Evolutionary conservation across 2,888 invertebrate genomes (phyloP).

Genomic region (Candidula unifasciata): DNA sequence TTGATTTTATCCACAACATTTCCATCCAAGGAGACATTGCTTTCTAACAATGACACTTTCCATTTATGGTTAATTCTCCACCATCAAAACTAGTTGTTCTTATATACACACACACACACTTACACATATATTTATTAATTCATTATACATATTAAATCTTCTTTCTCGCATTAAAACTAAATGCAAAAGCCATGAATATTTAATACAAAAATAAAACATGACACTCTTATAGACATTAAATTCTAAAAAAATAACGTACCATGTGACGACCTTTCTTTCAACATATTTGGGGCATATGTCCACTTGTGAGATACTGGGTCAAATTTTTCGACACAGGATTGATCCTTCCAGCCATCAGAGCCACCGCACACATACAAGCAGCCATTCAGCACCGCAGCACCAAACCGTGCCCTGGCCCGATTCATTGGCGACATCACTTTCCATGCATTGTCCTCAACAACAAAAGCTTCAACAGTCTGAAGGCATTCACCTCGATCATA

Average conservation of each 20-base stretch:
- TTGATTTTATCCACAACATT: too few species aligned
- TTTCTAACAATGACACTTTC: too few species aligned
- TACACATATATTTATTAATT: too few species aligned
- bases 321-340: constrained; percentile 85
- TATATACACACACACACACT: too few species aligned
- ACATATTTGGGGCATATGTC: constrained; percentile 81
- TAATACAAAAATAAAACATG: not conserved
- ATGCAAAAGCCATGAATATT: not conserved
- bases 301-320: constrained; percentile 80
- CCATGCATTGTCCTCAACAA: constrained; percentile 86
- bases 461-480: constrained; percentile 86
- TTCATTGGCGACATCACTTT: constrained; percentile 84
- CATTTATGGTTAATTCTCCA: too few species aligned
- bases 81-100: too few species aligned
- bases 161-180: not conserved
- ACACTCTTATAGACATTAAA: too few species aligned
- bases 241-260: constrained; percentile 76
- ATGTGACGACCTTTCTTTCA: constrained; percentile 84
- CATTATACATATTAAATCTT: too few species aligned
- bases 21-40: too few species aligned
- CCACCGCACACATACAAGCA: constrained; percentile 87
- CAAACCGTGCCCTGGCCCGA: constrained; percentile 87
- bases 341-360: constrained; percentile 89
- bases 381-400: constrained; percentile 84
- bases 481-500: constrained; percentile 74